These are phyloP conservation scores for Neoseiulus cucumeris DNA, from an alignment of 1,140 invertebrate species.

Conservation along the genomic window DNA sequence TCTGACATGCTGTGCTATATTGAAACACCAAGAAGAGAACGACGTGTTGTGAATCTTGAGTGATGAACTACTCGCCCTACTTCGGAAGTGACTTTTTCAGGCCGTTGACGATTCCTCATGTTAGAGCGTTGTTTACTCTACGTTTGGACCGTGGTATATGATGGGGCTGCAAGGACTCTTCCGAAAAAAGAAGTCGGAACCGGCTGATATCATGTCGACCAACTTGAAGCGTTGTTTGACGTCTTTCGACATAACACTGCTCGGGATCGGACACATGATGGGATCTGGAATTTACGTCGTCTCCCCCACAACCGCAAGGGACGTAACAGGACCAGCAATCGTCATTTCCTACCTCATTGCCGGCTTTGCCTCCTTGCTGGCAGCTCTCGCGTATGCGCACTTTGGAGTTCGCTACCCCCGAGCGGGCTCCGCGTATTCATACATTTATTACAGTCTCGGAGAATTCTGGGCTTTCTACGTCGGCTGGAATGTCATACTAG, in stretches of 20 bases:
- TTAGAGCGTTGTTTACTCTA: too few relatives aligned
- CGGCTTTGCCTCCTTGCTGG: conserved; percentile 59
- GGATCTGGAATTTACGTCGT: conserved; percentile 76
- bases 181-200: neutral
- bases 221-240: conserved; percentile 60
- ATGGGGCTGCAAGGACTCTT: neutral
- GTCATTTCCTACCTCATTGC: conserved; percentile 67
- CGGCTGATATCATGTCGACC: neutral
- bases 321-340: conserved; percentile 67
- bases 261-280: conserved; percentile 79
- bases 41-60: too few relatives aligned
- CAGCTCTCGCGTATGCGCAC: conserved; percentile 77
- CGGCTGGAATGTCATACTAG: conserved; percentile 78
- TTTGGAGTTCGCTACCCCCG: conserved; percentile 70
- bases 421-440: conserved; percentile 69
- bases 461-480: conserved; percentile 87
- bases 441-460: conserved; percentile 66
- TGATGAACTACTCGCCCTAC: too few relatives aligned
- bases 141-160: too few relatives aligned
- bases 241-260: conserved; percentile 65
- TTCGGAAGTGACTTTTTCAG: too few relatives aligned
- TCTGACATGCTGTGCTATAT: too few relatives aligned
- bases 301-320: conserved; percentile 61
- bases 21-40: too few relatives aligned
- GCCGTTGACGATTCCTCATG: too few relatives aligned